A percentile compares a stretch with the other conserved stretches of the same genome.
These are phyloP conservation scores for Drosophila pullipes DNA, from an alignment of 2,888 invertebrate genomes.

Conservation along the genomic window DNA sequence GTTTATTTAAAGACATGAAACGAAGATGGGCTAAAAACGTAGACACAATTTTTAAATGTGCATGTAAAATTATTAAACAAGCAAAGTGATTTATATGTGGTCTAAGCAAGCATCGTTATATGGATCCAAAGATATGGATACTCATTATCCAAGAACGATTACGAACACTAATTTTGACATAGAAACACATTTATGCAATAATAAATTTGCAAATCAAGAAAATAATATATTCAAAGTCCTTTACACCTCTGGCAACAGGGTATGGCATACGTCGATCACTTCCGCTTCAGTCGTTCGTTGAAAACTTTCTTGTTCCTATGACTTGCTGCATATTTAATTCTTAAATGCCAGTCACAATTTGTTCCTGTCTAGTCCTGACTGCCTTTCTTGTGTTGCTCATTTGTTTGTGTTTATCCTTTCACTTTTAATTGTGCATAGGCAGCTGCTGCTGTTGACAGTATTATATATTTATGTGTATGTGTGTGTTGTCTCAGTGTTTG, in stretches of 20 bases:
- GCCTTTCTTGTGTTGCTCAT: slow-evolving; percentile 65
- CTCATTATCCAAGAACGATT: neutral
- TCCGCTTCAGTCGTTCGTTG: neutral
- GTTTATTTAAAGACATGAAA: neutral
- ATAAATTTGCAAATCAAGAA: neutral
- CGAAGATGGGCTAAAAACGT: neutral
- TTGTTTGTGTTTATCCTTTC: slow-evolving; percentile 68
- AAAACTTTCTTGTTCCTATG: slow-evolving; percentile 13
- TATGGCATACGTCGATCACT: neutral
- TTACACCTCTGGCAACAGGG: neutral
- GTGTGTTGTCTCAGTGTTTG: slow-evolving; percentile 10
- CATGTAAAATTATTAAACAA: neutral
- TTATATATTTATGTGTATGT: slow-evolving; percentile 9
- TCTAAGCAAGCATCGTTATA: neutral
- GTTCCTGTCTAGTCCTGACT: slow-evolving; percentile 42
- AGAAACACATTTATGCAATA: neutral
- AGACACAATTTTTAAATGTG: neutral
- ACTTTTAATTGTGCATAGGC: slow-evolving; percentile 70
- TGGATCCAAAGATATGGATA: too few species aligned
- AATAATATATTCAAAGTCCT: too few species aligned
- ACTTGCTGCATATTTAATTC: slow-evolving; percentile 53
- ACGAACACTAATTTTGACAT: neutral
- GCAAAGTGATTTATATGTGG: neutral
- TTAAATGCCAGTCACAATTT: slow-evolving; percentile 55
- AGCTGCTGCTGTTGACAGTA: slow-evolving; percentile 41